Percentiles rank a stretch among this genome's conserved stretches.
Conservation (phyloP, 1,140 invertebrate species). For the Nephila pilipes region DNA sequence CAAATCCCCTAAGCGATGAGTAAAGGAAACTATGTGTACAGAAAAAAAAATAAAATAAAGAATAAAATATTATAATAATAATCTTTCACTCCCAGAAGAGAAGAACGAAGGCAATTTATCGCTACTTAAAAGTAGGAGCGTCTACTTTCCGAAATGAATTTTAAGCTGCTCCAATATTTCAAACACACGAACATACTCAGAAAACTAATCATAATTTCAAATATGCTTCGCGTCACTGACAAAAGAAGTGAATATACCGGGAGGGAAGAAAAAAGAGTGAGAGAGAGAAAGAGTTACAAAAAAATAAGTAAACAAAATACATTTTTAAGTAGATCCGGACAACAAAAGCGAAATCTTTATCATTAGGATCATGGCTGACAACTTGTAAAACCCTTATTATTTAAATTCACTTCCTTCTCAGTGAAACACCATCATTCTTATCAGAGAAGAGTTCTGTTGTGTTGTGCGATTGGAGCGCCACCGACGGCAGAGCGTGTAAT, state of each 20-base stretch:
- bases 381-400: slow-evolving; percentile 75
- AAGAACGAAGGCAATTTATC: slow-evolving; percentile 54
- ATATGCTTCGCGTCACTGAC: slow-evolving; percentile 66
- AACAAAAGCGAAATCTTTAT: slow-evolving; percentile 71
- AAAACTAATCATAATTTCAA: slow-evolving; percentile 75
- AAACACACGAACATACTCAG: background rate
- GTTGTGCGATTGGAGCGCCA: slow-evolving; percentile 50
- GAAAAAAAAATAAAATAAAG: background rate
- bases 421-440: slow-evolving; percentile 54
- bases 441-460: slow-evolving; percentile 14
- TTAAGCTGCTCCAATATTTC: slow-evolving; percentile 61
- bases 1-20: slow-evolving; percentile 39
- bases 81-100: slow-evolving; percentile 65
- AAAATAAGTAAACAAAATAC: slow-evolving; percentile 46
- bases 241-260: slow-evolving; percentile 25
- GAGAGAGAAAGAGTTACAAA: no score
- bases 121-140: slow-evolving; percentile 62
- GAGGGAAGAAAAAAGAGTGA: background rate
- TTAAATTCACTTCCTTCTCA: slow-evolving; percentile 65
- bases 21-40: background rate
- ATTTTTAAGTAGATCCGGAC: slow-evolving; percentile 55
- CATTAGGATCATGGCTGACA: slow-evolving; percentile 72
- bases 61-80: slow-evolving; percentile 57
- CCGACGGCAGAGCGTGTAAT: slow-evolving; percentile 52
- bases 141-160: slow-evolving; percentile 60